These are phyloP conservation scores for Daptonema setosum DNA, from an alignment of 2,888 invertebrate genomes.

Conservation along the genomic window DNA sequence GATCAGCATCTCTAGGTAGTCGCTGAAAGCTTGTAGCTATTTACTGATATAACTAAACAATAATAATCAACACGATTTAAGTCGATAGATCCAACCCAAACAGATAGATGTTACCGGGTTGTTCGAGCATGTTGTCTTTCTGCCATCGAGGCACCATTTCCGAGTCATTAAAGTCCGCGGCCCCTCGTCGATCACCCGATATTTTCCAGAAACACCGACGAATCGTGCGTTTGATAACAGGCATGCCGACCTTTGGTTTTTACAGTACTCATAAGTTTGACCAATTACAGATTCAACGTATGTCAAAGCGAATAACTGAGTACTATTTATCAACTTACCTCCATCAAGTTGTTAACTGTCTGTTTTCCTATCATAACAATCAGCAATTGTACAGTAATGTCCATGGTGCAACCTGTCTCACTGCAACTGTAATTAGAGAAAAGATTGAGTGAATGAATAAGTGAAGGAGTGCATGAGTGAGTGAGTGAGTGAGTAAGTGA, in stretches of 20 bases:
- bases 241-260: too few species aligned
- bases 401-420: constrained; percentile 54
- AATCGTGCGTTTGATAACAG: too few species aligned
- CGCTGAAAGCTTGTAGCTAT: constrained; percentile 25
- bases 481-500: too few species aligned
- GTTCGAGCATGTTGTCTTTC: constrained; percentile 59
- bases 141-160: constrained; percentile 42
- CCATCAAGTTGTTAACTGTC: constrained; percentile 70
- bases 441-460: too few species aligned
- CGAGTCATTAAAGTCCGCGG: neutral
- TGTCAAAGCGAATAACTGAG: too few species aligned
- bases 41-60: neutral
- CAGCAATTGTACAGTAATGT: constrained; percentile 66
- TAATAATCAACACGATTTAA: neutral
- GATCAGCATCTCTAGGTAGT: constrained; percentile 84
- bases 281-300: too few species aligned
- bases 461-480: too few species aligned
- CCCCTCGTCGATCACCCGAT: neutral
- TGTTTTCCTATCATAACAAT: constrained; percentile 91
- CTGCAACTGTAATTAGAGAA: neutral
- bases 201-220: too few species aligned
- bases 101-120: constrained; percentile 48
- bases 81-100: neutral
- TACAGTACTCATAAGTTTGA: too few species aligned
- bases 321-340: constrained; percentile 41